Evolutionary conservation across 30 jellyfish, hydroid and myxozoan species (phyloP).

Genomic region (Aurelia aurita complex sp. Pacific): DNA sequence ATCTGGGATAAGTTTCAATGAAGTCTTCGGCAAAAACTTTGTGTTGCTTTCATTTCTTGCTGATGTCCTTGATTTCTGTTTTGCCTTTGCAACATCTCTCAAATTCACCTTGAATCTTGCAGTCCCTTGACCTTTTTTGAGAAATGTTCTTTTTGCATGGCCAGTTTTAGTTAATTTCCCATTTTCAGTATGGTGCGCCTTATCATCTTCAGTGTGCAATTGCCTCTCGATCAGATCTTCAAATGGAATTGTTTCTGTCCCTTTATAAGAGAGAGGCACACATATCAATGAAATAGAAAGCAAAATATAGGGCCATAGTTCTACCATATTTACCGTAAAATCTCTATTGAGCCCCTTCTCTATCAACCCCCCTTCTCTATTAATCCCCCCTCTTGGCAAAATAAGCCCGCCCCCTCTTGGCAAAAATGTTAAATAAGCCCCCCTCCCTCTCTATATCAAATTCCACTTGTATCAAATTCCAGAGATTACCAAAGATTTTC

Average conservation of each 20-base stretch:
- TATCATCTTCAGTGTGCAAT: not conserved
- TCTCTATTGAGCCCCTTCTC: no score
- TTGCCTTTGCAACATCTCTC: not conserved
- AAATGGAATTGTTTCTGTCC: constrained; percentile 14
- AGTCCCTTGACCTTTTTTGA: constrained; percentile 55
- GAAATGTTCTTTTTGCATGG: constrained; percentile 12
- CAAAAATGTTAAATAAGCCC: no score
- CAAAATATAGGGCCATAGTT: no score
- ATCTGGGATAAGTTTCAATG: constrained; percentile 37
- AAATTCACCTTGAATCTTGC: constrained; percentile 21
- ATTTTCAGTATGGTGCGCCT: not conserved
- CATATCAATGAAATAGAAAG: not conserved
- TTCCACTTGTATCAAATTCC: no score
- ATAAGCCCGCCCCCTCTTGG: no score
- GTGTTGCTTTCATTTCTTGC: not conserved
- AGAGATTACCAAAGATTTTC: no score
- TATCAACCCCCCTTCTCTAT: no score
- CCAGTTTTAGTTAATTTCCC: not conserved
- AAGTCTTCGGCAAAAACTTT: constrained; percentile 15
- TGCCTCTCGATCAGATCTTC: constrained; percentile 53
- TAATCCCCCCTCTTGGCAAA: no score
- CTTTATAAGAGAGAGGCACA: not conserved
- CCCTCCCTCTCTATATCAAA: no score
- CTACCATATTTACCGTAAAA: no score
- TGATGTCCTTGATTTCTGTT: not conserved